These are phyloP conservation scores for Monochamus saltuarius DNA, from an alignment of 1,140 invertebrate genomes.

Conservation along the genomic window DNA sequence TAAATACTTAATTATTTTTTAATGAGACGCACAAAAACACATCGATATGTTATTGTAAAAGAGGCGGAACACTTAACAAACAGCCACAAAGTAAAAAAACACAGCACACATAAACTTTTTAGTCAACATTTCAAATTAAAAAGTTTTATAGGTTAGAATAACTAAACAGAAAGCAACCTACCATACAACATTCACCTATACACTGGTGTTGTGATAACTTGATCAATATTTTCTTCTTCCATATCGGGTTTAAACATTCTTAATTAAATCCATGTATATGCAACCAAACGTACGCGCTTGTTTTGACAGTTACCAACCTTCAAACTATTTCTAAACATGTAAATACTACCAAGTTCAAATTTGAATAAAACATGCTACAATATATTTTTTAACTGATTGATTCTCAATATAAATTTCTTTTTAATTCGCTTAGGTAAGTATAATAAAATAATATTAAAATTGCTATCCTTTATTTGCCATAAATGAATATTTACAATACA, in stretches of 20 bases:
- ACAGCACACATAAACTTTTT: constrained; percentile 14
- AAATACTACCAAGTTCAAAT: no score
- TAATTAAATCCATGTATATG: no score
- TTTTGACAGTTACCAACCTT: no score
- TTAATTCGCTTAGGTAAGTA: no score
- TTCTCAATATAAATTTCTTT: no score
- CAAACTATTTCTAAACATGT: no score
- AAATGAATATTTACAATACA: no score
- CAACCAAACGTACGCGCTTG: no score
- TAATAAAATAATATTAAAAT: no score
- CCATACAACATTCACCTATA: constrained; percentile 28
- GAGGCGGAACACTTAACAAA: constrained; percentile 1
- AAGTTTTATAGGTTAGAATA: constrained; percentile 35
- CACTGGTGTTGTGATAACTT: constrained; percentile 26
- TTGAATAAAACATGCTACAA: no score
- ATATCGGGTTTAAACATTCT: constrained; percentile 11
- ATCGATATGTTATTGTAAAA: not conserved
- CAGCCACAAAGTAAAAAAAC: constrained; percentile 10
- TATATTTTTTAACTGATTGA: no score
- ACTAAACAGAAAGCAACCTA: constrained; percentile 38
- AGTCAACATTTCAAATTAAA: constrained; percentile 24
- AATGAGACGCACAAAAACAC: constrained; percentile 11
- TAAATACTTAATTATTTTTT: constrained; percentile 15
- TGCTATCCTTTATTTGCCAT: no score
- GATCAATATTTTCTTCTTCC: constrained; percentile 38